These are phyloP conservation scores for Stigmatopora argus DNA, from an alignment of 2,113 vertebrate genomes.

Conservation along the genomic window DNA sequence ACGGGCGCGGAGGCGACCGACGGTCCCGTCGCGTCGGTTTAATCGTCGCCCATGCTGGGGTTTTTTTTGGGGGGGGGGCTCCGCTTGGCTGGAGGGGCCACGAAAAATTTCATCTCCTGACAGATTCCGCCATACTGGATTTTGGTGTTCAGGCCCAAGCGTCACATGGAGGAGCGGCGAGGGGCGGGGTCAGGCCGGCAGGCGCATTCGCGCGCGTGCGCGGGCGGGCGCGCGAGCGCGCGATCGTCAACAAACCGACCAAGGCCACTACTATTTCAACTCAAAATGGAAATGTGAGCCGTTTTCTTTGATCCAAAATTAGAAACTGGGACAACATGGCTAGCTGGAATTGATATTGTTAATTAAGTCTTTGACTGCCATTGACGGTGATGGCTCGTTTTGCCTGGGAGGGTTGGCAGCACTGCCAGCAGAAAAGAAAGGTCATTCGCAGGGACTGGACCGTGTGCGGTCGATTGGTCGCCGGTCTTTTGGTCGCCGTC, in stretches of 20 bases:
- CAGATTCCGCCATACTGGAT: slow-evolving; percentile 77
- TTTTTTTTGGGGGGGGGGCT: slow-evolving; percentile 14
- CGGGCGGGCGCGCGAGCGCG: not conserved
- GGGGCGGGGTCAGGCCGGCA: slow-evolving; percentile 57
- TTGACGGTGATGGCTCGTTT: too few species aligned
- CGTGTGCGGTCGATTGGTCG: too few species aligned
- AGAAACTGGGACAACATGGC: too few species aligned
- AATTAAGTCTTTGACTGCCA: too few species aligned
- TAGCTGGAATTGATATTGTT: too few species aligned
- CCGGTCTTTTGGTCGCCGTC: too few species aligned
- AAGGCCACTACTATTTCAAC: too few species aligned
- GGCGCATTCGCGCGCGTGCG: not conserved
- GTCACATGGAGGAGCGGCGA: slow-evolving; percentile 67
- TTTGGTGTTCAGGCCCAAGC: slow-evolving; percentile 57
- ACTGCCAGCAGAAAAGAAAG: too few species aligned
- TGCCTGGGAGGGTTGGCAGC: too few species aligned
- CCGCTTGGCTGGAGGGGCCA: slow-evolving; percentile 12
- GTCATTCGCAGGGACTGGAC: too few species aligned
- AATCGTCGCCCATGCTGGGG: slow-evolving; percentile 34
- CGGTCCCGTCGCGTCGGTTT: slow-evolving; percentile 19
- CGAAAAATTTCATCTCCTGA: slow-evolving; percentile 61
- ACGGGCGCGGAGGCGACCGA: slow-evolving; percentile 23
- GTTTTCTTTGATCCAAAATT: too few species aligned
- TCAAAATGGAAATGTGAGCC: too few species aligned
- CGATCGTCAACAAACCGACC: not conserved